These are phyloP conservation scores for Agonopterix heracliana DNA, from an alignment of 2,888 invertebrate genomes.

Conservation along the genomic window DNA sequence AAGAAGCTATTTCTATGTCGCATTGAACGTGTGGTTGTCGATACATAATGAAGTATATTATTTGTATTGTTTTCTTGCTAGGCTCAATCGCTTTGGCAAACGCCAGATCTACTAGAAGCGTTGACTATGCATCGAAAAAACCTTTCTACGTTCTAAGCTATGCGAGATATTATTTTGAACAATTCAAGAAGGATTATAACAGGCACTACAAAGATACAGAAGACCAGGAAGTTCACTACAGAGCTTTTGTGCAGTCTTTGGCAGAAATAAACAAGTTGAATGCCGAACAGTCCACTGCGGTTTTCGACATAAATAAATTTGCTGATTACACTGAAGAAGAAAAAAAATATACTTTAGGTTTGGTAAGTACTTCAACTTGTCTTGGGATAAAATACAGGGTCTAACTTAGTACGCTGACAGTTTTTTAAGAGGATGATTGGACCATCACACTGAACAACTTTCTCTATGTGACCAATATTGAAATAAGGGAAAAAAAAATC, in stretches of 20 bases:
- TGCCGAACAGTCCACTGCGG: neutral
- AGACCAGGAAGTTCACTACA: neutral
- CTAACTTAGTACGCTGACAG: too few relatives aligned
- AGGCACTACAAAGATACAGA: neutral
- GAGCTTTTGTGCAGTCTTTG: neutral
- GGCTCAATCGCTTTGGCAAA: too few relatives aligned
- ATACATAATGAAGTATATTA: neutral
- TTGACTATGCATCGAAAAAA: neutral
- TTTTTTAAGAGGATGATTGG: too few relatives aligned
- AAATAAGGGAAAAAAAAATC: too few relatives aligned
- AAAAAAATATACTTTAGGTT: neutral
- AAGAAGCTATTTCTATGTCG: neutral
- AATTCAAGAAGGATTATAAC: neutral
- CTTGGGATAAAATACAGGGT: too few relatives aligned
- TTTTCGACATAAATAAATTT: neutral
- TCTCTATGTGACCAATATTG: too few relatives aligned
- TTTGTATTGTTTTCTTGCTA: too few relatives aligned
- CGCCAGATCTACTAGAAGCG: neutral
- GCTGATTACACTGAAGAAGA: neutral
- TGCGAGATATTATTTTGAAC: neutral
- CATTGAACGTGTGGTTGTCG: neutral
- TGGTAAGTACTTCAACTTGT: neutral
- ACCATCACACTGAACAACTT: too few relatives aligned
- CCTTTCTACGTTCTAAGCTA: neutral
- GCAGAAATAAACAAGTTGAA: neutral